Base-by-base conservation (phyloP, 92 coral and sea anemone species). In the Blastomussa wellsi region DNA sequence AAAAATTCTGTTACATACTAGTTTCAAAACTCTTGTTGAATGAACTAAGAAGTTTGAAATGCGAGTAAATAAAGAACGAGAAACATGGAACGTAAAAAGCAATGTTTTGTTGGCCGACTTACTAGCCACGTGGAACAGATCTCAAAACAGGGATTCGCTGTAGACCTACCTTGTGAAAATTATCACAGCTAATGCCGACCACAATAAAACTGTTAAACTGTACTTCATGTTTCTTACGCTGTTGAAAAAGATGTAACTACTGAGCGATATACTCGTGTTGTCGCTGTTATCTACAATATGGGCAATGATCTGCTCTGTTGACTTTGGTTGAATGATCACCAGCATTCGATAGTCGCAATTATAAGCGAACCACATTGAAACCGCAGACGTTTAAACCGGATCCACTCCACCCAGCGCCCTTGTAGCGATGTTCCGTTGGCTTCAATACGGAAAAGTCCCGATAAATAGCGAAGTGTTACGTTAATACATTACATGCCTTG, bases 381-480 rank as follows among this genome's bases (percentile, higher is more conserved):
- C 86, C 86, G 78, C 86, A 82, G 86, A 71, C 76, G 59, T n/a
- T 70, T 49, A 19, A n/a, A 51, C 86, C 86, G 86, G 86, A 82
- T 47, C 69, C 49, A 24, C 52, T 71, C 78, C 86, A 51, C 67
- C 65, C 67, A 82, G 35, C 5, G 19, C 6, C 14, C 71, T 76
- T 26, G n/a, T 38, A 49, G 65, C 72, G 62, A 49, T 53, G 44
- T 53, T 49, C 48, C 59, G 33, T 38, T 38, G 68, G 38, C 77
- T 29, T 38, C 41, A 37, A 72, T 52, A 36, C 60, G 74, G 59
- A 69, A 81, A 82, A 82, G 53, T 52, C 86, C 86, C 79, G 78
- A 42, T 17, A 22, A n/a, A 32, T 22, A 65, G 35, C 49, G 12
- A 19, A 15, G 62, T 22, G 66, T 52, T 78, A 70, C 78, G 78